Conservation (phyloP, 2,797 vertebrate species). For the Sebastes vulpes region DNA sequence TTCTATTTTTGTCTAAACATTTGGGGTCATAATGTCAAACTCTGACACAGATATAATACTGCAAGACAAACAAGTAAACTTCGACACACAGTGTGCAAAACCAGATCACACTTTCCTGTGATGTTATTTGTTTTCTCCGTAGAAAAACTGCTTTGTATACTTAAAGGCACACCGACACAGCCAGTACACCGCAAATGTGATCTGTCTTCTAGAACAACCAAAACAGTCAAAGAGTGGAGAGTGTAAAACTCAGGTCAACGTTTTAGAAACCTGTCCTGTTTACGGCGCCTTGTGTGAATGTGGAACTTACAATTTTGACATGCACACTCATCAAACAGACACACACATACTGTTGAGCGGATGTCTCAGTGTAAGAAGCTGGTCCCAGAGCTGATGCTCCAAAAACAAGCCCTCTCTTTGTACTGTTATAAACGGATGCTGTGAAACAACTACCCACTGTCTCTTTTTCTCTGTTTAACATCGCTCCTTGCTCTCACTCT, state of each 20-base stretch:
- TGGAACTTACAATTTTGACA: background rate
- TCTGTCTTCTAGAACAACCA: background rate
- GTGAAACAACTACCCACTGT: background rate
- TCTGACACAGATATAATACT: background rate
- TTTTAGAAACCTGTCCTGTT: background rate
- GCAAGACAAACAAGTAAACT: background rate
- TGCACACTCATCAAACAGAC: background rate
- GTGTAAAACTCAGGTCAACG: constrained; percentile 2
- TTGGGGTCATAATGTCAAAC: background rate
- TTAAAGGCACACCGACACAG: background rate
- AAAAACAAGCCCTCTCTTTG: constrained; percentile 4
- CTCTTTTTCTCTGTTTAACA: background rate
- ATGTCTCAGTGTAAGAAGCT: background rate
- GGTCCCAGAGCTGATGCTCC: constrained; percentile 14
- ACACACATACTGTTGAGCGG: background rate
- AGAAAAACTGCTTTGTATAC: background rate
- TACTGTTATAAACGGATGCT: background rate
- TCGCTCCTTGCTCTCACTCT: background rate
- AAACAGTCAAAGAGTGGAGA: background rate
- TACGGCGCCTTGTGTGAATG: background rate
- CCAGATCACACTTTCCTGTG: background rate
- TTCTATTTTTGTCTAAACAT: background rate
- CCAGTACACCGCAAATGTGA: background rate
- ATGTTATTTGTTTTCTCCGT: background rate
- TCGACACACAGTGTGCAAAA: background rate